These are phyloP conservation scores for Pseudococcus longispinus DNA, from an alignment of 2,888 invertebrate species.

Conservation along the genomic window DNA sequence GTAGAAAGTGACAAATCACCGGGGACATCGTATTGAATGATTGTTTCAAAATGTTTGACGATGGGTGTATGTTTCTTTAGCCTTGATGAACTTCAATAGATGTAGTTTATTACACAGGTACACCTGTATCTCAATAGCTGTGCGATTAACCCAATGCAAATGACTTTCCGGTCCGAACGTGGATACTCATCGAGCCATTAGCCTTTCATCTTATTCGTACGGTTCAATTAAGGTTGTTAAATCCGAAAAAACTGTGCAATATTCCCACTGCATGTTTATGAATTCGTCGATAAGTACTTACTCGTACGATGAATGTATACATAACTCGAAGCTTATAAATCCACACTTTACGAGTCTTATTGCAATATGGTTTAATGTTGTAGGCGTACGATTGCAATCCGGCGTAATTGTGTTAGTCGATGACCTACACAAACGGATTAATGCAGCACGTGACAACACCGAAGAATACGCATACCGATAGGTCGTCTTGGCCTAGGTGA, in stretches of 20 bases:
- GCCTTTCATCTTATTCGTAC: not conserved
- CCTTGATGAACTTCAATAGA: not conserved
- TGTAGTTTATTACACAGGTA: too few species aligned
- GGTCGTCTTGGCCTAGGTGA: conserved; percentile 1
- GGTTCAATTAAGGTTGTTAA: not conserved
- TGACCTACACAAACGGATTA: conserved; percentile 15
- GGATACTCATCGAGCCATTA: not conserved
- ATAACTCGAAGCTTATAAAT: not conserved
- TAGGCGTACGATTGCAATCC: not conserved
- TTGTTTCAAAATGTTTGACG: not conserved
- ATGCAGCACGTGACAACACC: conserved; percentile 10
- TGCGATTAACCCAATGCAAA: not conserved
- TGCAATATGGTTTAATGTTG: not conserved
- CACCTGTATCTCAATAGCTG: too few species aligned
- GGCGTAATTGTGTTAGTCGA: not conserved
- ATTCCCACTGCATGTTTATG: not conserved
- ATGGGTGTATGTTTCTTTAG: not conserved
- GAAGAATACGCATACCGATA: conserved; percentile 3
- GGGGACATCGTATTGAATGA: not conserved
- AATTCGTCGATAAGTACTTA: too few species aligned
- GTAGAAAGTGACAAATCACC: not conserved
- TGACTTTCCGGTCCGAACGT: not conserved
- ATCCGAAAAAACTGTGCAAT: not conserved
- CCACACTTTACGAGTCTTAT: not conserved
- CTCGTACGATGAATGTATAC: not conserved